Evolutionary conservation across 2,113 vertebrate genomes (phyloP).

Genomic region (Coturnix japonica): DNA sequence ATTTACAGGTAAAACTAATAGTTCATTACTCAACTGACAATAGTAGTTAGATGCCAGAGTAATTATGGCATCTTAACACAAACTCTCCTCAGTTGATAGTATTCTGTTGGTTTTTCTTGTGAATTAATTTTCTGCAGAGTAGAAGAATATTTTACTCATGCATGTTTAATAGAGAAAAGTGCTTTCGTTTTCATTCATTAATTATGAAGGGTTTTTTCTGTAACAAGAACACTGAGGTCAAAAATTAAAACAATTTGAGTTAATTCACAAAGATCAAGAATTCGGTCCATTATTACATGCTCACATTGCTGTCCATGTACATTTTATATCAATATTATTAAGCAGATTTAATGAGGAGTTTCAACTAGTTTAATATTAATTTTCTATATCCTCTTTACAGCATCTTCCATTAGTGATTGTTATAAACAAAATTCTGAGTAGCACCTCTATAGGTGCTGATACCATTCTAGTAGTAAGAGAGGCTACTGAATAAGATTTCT

Average conservation of each 20-base stretch:
- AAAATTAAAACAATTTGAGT: background rate
- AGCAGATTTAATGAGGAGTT: background rate
- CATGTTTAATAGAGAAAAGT: background rate
- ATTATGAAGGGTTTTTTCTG: background rate
- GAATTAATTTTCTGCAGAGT: background rate
- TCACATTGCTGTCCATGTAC: background rate
- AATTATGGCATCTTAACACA: background rate
- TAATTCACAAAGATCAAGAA: background rate
- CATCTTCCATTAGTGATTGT: background rate
- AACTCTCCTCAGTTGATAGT: background rate
- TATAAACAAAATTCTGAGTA: background rate
- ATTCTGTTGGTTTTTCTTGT: background rate
- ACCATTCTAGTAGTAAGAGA: background rate
- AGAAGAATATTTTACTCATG: background rate
- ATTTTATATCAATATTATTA: background rate
- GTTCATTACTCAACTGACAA: background rate
- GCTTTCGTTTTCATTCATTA: constrained; percentile 29
- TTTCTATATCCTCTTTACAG: background rate
- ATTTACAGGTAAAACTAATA: background rate
- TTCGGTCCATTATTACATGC: background rate
- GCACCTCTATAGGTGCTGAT: background rate
- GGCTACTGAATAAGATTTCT: background rate
- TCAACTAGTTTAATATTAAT: background rate
- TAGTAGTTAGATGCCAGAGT: background rate
- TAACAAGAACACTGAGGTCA: background rate